These are phyloP conservation scores for Peromyscus polionotus DNA, from an alignment of 2,113 vertebrate species.

Conservation along the genomic window DNA sequence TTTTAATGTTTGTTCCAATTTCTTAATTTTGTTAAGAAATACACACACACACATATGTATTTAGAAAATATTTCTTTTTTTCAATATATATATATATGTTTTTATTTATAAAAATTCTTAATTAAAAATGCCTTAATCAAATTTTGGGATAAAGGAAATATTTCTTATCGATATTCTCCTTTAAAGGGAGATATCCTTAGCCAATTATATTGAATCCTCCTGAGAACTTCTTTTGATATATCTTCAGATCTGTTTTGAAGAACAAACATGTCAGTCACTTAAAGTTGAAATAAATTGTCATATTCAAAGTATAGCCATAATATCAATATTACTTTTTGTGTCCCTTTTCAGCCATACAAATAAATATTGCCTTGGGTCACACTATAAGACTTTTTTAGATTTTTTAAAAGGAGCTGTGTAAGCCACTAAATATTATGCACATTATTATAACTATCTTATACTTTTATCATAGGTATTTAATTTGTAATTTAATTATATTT, in stretches of 20 bases:
- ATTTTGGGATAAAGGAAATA: too few relatives aligned
- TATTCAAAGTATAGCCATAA: conserved; percentile 10
- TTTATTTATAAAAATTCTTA: too few relatives aligned
- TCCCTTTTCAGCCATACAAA: not conserved
- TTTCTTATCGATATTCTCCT: not conserved
- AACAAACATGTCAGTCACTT: not conserved
- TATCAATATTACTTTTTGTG: not conserved
- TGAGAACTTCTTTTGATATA: not conserved
- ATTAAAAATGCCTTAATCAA: too few relatives aligned
- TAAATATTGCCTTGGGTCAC: not conserved
- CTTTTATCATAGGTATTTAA: not conserved
- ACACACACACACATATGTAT: too few relatives aligned
- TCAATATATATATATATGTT: too few relatives aligned
- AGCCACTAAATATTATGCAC: not conserved
- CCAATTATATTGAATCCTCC: not conserved
- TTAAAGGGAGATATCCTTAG: not conserved
- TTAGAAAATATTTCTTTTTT: too few relatives aligned
- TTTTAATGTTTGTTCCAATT: not conserved
- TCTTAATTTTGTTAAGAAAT: not conserved
- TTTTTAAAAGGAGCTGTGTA: not conserved
- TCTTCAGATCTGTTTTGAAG: not conserved
- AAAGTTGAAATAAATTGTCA: not conserved
- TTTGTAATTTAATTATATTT: not conserved
- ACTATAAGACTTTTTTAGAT: not conserved
- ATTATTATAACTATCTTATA: not conserved